Conservation (phyloP, 1,140 invertebrate genomes). For the Pseudobourletiella spinata region DNA sequence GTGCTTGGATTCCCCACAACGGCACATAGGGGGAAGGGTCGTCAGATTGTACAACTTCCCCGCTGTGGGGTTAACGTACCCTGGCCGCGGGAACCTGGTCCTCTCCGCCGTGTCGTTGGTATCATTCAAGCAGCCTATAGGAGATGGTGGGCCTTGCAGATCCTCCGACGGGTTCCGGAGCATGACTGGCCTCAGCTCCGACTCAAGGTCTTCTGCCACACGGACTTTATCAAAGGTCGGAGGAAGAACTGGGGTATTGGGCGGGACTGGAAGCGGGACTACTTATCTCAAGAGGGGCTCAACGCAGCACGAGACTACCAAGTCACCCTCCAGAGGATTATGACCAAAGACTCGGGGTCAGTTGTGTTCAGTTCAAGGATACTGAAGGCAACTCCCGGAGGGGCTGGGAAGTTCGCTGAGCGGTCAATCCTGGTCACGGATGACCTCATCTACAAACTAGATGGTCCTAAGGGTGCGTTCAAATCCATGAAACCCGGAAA, state of each 20-base stretch:
- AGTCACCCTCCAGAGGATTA: constrained; percentile 57
- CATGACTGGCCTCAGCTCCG: constrained; percentile 55
- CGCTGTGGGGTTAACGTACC: constrained; percentile 26
- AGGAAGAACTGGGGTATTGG: constrained; percentile 71
- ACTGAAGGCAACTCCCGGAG: constrained; percentile 31
- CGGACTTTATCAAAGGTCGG: constrained; percentile 52
- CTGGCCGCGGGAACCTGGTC: constrained; percentile 33
- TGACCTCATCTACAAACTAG: constrained; percentile 77
- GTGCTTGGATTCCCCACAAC: constrained; percentile 25
- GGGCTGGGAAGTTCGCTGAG: constrained; percentile 65
- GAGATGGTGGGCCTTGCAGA: constrained; percentile 33
- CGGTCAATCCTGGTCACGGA: constrained; percentile 83
- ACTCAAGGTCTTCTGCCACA: constrained; percentile 40
- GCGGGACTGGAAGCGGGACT: constrained; percentile 85
- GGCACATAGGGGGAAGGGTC: not conserved
- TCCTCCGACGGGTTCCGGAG: constrained; percentile 29
- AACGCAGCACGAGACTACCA: constrained; percentile 59
- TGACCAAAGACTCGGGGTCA: constrained; percentile 59
- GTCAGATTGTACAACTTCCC: constrained; percentile 21
- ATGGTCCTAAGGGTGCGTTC: constrained; percentile 64
- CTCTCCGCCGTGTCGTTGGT: constrained; percentile 23
- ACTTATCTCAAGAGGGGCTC: constrained; percentile 72
- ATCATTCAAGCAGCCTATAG: constrained; percentile 32
- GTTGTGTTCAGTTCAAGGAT: constrained; percentile 32
- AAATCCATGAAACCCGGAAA: constrained; percentile 76